Evolutionary conservation across 2,113 vertebrate genomes (phyloP).

Genomic region (Dasyurus viverrinus): DNA sequence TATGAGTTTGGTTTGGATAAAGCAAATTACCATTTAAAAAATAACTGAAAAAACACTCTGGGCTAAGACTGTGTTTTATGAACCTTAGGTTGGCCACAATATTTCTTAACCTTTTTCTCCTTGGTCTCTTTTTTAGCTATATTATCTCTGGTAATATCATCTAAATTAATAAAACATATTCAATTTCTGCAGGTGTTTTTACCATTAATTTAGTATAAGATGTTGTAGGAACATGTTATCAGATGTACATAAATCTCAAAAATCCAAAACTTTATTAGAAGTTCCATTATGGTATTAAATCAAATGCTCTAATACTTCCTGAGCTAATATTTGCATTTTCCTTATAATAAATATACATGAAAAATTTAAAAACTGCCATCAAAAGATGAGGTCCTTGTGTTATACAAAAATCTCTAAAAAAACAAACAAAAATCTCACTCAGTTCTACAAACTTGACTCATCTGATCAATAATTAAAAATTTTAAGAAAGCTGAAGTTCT

Average conservation of each 20-base stretch:
- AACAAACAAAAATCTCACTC: background rate
- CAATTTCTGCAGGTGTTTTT: conserved; percentile 79
- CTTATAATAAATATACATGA: background rate
- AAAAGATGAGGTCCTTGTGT: conserved; percentile 42
- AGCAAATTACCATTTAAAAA: conserved; percentile 98
- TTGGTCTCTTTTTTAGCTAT: conserved; percentile 78
- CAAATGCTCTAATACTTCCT: conserved; percentile 13
- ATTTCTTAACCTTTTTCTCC: conserved; percentile 85
- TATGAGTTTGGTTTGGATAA: conserved; percentile 95
- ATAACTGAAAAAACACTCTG: conserved; percentile 95
- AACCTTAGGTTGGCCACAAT: conserved; percentile 88
- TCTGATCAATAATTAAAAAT: conserved; percentile 20
- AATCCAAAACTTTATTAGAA: conserved; percentile 56
- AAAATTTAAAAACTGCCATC: conserved; percentile 28
- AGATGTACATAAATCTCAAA: conserved; percentile 74
- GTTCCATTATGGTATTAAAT: conserved; percentile 31
- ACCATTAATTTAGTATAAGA: conserved; percentile 63
- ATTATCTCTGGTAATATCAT: conserved; percentile 68
- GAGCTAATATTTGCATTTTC: conserved; percentile 24
- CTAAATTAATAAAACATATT: conserved; percentile 76
- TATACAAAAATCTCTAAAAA: conserved; percentile 1
- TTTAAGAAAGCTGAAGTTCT: conserved; percentile 35
- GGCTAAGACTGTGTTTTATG: conserved; percentile 92
- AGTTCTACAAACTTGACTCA: background rate
- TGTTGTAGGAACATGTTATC: conserved; percentile 56